phyloP scores from a whole-genome alignment of 2,797 vertebrate genomes.

The Rhabdomys pumilio region DNA sequence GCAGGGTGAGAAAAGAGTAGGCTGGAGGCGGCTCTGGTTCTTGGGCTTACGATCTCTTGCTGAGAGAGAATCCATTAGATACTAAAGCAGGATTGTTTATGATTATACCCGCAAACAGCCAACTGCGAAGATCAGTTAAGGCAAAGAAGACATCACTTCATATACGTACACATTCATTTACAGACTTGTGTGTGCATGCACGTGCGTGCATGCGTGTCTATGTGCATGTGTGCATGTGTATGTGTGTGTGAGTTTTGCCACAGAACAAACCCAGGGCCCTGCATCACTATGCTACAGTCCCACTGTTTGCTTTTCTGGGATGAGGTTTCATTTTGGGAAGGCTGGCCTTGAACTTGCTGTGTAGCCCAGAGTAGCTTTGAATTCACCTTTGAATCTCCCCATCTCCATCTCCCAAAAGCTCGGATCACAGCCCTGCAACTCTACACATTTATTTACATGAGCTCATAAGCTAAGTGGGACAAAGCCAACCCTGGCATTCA shows the following conservation, averaged over 20 bases:
- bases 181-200: background rate
- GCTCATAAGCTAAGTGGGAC: background rate
- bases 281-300: background rate
- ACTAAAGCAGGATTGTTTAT: background rate
- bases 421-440: too few species aligned
- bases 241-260: background rate
- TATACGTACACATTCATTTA: background rate
- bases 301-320: background rate
- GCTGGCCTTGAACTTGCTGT: background rate
- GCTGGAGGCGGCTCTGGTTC: background rate
- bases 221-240: background rate
- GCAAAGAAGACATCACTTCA: background rate
- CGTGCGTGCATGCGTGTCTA: background rate
- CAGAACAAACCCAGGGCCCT: background rate
- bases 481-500: background rate
- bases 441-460: background rate
- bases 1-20: background rate
- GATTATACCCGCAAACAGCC: background rate
- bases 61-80: slow-evolving; percentile 28
- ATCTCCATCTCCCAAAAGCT: background rate
- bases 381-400: background rate
- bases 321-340: background rate
- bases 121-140: background rate
- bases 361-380: background rate
- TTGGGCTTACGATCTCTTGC: background rate